Evolutionary conservation across 2,797 vertebrate genomes (phyloP).

Genomic region (Aplochiton taeniatus): DNA sequence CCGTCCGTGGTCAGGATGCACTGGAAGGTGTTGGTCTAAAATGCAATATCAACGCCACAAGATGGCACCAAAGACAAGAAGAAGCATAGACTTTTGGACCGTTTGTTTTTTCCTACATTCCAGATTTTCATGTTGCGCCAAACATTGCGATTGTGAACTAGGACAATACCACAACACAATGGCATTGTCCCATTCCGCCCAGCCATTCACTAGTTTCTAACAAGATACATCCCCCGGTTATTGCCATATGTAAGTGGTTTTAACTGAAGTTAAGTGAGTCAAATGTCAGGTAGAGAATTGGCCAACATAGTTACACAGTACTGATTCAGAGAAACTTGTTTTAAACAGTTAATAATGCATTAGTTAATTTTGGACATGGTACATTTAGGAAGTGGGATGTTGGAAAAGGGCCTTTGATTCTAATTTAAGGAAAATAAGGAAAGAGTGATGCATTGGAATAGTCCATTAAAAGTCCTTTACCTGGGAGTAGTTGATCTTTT

Average conservation of each 20-base stretch:
- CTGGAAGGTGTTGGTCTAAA: slow-evolving; percentile 83
- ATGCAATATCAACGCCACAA: slow-evolving; percentile 27
- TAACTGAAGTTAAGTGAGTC: background rate
- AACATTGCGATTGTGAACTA: slow-evolving; percentile 27
- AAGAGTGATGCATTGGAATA: background rate
- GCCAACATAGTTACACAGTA: too few relatives aligned
- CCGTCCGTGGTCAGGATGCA: slow-evolving; percentile 81
- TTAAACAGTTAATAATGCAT: too few relatives aligned
- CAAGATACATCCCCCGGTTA: background rate
- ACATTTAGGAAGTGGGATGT: background rate
- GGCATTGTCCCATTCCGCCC: background rate
- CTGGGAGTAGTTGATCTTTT: slow-evolving; percentile 76
- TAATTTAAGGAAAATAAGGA: too few relatives aligned
- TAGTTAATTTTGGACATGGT: too few relatives aligned
- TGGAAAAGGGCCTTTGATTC: background rate
- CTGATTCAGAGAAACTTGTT: too few relatives aligned
- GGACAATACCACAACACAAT: slow-evolving; percentile 24
- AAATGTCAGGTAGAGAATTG: too few relatives aligned
- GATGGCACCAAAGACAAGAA: slow-evolving; percentile 42
- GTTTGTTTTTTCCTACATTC: background rate
- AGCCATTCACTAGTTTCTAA: slow-evolving; percentile 5
- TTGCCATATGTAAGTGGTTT: background rate
- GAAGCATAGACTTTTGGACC: slow-evolving; percentile 5
- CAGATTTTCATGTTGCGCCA: slow-evolving; percentile 23
- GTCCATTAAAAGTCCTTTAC: slow-evolving; percentile 47